Base-by-base conservation (phyloP, 2,797 vertebrate species). In the Lagocephalus sceleratus region DNA sequence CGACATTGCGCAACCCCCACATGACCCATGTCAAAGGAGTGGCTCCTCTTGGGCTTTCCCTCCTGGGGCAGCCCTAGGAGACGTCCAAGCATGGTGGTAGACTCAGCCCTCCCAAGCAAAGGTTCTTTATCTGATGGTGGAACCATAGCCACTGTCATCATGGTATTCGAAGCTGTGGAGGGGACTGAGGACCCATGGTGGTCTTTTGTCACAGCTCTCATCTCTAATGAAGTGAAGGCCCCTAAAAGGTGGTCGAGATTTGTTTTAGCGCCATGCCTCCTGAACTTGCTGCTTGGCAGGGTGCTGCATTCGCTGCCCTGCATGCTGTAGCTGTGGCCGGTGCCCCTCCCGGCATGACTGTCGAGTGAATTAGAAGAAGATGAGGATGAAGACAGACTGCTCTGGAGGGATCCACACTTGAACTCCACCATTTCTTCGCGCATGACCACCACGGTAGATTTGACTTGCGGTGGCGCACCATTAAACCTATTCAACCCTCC, bases 21-120 rank as follows among this genome's bases (percentile, higher is more conserved):
- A 60, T 98, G 94, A 61, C 97, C 96, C 94, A 98, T 97, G 87
- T 99, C 96, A 52, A 98, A 98, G 3, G 97, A 99, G 76, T 96
- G 96, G 86, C 97, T 99, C 86, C 97, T 92, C 75, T 94, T 97
- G 78, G 95, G 91, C 87, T 94, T 96, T 42, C 90, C 89, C 79
- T 98, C 94, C 84, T 95, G 90, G 51, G 95, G 94, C 74, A 95
- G 82, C 51, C 89, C 92, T 16, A 98, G 90, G 47, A 96, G 90
- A 63, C 94, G 94, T 66, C 90, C 91, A 62, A 95, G 90, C 85
- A 92, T 92, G 65, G 83, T 88, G 41, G 87, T 89, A 68, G 94
- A 94, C 35, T 95, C 92, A 0, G 91, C 89, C 11, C 93, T 91
- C 66, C 95, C 95, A 46, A 98, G 89, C 66, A 98, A 88, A 10